phyloP scores from a whole-genome alignment of 2,797 vertebrate genomes.

The Phyllotis vaccarum region DNA sequence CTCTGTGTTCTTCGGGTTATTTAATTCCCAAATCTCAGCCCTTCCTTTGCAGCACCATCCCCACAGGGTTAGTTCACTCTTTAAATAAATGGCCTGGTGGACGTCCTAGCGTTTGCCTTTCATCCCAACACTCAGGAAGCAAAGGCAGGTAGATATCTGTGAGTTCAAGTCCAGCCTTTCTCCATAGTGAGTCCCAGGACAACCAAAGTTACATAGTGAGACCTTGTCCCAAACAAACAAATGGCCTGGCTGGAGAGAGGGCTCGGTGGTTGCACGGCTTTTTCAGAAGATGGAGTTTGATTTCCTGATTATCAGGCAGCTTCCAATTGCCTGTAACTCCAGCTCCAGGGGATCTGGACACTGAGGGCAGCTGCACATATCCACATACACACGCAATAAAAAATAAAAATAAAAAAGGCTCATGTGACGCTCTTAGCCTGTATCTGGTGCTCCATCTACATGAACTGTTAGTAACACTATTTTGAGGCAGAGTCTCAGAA shows the following conservation, averaged over 20 bases:
- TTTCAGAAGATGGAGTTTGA: not conserved
- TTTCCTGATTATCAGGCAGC: not conserved
- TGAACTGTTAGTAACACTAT: slow-evolving; percentile 35
- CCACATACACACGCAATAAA: not conserved
- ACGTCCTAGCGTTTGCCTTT: not conserved
- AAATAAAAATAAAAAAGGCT: not conserved
- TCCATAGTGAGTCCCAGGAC: not conserved
- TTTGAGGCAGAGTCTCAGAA: slow-evolving; percentile 8
- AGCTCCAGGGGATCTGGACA: not conserved
- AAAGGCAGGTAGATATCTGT: no score
- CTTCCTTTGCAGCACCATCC: slow-evolving; percentile 5
- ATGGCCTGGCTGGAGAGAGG: not conserved
- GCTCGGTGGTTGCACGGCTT: not conserved
- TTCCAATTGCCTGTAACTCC: not conserved
- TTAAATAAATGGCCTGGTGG: slow-evolving; percentile 14
- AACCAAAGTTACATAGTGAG: not conserved
- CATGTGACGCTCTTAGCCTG: not conserved
- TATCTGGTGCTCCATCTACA: not conserved
- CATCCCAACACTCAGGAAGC: not conserved
- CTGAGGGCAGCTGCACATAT: not conserved
- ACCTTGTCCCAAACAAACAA: not conserved
- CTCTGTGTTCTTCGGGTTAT: not conserved
- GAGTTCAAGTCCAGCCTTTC: not conserved
- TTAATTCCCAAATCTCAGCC: slow-evolving; percentile 21
- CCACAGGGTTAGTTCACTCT: slow-evolving; percentile 24